Percentiles rank a stretch among this genome's conserved stretches.
These are phyloP conservation scores for Tenualosa ilisha DNA, from an alignment of 2,797 vertebrate species.

Conservation along the genomic window DNA sequence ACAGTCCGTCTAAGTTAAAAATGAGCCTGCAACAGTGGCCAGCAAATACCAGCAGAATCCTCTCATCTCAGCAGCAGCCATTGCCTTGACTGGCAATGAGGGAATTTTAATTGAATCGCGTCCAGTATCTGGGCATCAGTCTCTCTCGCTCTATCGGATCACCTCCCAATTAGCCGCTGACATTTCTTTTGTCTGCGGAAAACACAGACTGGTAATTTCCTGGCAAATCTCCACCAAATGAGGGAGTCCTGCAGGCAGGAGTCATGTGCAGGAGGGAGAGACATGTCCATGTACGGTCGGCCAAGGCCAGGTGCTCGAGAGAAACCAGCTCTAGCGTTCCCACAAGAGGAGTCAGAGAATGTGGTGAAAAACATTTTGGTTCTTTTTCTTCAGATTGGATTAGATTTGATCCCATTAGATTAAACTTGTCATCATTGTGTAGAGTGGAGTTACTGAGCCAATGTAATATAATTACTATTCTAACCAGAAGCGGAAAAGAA, in stretches of 20 bases:
- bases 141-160: constrained; percentile 16
- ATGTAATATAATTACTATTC: background rate
- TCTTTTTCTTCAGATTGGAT: background rate
- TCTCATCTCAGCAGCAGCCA: background rate
- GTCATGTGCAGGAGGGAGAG: background rate
- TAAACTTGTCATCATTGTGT: constrained; percentile 4
- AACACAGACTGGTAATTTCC: constrained; percentile 22
- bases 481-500: background rate
- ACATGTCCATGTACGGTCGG: background rate
- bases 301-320: constrained; percentile 11
- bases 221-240: constrained; percentile 12
- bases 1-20: background rate
- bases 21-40: background rate
- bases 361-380: background rate
- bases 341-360: background rate
- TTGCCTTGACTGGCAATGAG: constrained; percentile 18
- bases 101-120: constrained; percentile 18
- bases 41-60: constrained; percentile 11
- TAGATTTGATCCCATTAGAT: background rate
- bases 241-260: constrained; percentile 9
- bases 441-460: background rate
- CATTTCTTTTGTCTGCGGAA: constrained; percentile 13
- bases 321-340: background rate
- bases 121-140: constrained; percentile 3
- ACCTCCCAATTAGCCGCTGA: constrained; percentile 22